phyloP scores from a whole-genome alignment of 2,113 vertebrate genomes.

The Oostethus manadensis region DNA sequence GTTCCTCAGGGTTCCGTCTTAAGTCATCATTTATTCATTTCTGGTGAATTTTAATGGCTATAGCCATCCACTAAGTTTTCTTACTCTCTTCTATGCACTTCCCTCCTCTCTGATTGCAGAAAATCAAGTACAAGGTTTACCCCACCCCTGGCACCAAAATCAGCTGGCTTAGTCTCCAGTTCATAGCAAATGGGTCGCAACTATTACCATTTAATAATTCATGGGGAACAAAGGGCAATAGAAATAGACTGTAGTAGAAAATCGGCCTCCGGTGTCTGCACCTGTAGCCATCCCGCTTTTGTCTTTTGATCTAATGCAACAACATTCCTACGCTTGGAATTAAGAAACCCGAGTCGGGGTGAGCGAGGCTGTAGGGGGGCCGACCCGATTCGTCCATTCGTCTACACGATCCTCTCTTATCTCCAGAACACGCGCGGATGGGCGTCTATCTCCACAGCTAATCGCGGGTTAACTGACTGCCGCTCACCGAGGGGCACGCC shows the following conservation, averaged over 20 bases:
- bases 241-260: not conserved
- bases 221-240: too few species aligned
- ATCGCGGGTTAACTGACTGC: conserved; percentile 45
- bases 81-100: too few species aligned
- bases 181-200: too few species aligned
- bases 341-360: conserved; percentile 45
- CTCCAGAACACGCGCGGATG: conserved; percentile 44
- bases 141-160: too few species aligned
- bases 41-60: too few species aligned
- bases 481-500: conserved; percentile 5
- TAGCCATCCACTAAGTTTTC: too few species aligned
- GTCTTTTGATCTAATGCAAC: conserved; percentile 17
- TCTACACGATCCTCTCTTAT: conserved; percentile 45
- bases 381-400: conserved; percentile 43
- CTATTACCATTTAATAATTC: too few species aligned
- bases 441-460: conserved; percentile 50
- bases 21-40: too few species aligned
- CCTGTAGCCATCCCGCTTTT: conserved; percentile 10
- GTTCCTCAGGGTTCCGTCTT: too few species aligned
- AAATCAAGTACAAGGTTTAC: too few species aligned
- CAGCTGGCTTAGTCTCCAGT: too few species aligned
- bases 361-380: conserved; percentile 20
- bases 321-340: conserved; percentile 40
- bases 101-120: too few species aligned
- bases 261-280: not conserved